These are phyloP conservation scores for Escarpia spicata DNA, from an alignment of 2,888 invertebrate species.

Conservation along the genomic window DNA sequence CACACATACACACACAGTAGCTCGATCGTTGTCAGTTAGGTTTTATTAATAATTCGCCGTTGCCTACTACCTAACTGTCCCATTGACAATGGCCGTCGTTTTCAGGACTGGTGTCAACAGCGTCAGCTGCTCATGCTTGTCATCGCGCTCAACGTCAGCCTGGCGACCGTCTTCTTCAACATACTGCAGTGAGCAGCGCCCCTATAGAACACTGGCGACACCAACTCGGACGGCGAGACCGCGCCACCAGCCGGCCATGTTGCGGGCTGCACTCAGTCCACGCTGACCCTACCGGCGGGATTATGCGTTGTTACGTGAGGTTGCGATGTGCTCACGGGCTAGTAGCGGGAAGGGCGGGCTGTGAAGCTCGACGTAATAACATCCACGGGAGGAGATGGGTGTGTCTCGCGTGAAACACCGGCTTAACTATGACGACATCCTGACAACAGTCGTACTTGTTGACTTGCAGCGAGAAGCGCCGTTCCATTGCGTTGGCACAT, in stretches of 20 bases:
- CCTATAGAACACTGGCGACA: neutral
- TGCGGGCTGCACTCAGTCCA: neutral
- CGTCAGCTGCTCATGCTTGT: constrained; percentile 63
- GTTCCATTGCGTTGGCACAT: neutral
- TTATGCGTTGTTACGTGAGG: neutral
- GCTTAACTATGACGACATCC: neutral
- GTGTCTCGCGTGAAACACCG: neutral
- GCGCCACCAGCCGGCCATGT: neutral
- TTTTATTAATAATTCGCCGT: neutral
- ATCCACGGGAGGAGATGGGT: neutral
- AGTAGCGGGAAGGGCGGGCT: neutral
- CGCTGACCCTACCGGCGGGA: neutral
- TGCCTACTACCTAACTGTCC: neutral
- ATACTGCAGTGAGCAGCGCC: constrained; percentile 49
- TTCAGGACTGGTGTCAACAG: constrained; percentile 65
- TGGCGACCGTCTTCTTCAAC: constrained; percentile 65
- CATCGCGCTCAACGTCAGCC: constrained; percentile 62
- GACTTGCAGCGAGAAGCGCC: neutral
- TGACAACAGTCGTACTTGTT: neutral
- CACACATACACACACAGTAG: neutral
- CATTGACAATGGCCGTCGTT: constrained; percentile 26
- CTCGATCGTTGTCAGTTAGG: too few relatives aligned
- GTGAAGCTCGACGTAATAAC: neutral
- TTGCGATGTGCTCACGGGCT: neutral
- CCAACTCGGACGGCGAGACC: constrained; percentile 29